Base-by-base conservation (phyloP, 1,140 invertebrate genomes). In the Rhynchophorus ferrugineus region DNA sequence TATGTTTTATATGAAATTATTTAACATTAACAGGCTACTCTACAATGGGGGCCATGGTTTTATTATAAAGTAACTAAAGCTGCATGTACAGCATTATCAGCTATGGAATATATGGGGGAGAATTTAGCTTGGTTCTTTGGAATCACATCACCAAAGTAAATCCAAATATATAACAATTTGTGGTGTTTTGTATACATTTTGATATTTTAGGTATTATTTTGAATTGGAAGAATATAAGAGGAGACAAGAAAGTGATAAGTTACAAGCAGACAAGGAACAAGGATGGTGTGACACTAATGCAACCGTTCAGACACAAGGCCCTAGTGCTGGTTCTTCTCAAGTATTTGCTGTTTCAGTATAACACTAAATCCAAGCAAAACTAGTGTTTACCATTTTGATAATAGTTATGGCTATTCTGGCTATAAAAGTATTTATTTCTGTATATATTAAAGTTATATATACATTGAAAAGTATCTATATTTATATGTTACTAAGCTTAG, bases 41-140 rank as follows among this genome's bases (percentile, higher is more conserved):
- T 89, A 54, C 60, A 74, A 2, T 85, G 87, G 84, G 72, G 74
- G 16, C 84, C 85, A 8, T 90, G 86, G 83, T 70, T 87, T 16
- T 78, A 77, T 48, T 78, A 87, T 63, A 79, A 83, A 64, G 77
- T 81, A n/a, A 73, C 71, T 62, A 72, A 73, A 57, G 72, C 79
- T 33, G 79, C 85, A n/a, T 68, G 60, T 7, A 81, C 78, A 66
- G 73, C 85, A 20, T 65, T 91, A 29, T 74, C 79, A 66, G 87
- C 78, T 33, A 86, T 89, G 55, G 91, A 95, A 70, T 84, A 83
- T 62, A 73, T 89, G 21, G 91, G 91, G 2, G 91, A 93, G 69
- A 78, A 78, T 21, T 66, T 95, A 19, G 90, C 91, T 1, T 80
- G 78, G 57, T 84, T 92, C 64, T 83, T 95, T 65, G 91, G 91